Percentiles rank a stretch among this genome's conserved stretches.
phyloP scores from a whole-genome alignment of 2,797 vertebrate genomes.

The Falco rusticolus region DNA sequence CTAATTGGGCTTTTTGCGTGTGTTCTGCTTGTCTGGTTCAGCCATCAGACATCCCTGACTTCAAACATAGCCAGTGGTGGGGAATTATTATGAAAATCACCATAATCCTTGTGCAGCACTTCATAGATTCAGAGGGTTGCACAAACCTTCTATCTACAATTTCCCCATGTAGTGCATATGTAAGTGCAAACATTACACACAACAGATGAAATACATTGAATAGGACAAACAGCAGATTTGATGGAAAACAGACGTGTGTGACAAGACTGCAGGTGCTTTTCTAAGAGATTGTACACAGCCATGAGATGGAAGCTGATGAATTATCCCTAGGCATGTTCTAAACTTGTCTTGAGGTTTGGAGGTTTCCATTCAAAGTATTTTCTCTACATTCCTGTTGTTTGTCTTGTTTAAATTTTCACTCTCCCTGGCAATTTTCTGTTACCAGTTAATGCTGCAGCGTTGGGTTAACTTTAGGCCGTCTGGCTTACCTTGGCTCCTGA shows the following conservation, averaged over 20 bases:
- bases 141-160: background rate
- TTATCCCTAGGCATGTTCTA: background rate
- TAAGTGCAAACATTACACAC: background rate
- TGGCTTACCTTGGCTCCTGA: background rate
- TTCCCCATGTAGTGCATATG: background rate
- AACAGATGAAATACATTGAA: background rate
- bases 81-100: slow-evolving; percentile 48
- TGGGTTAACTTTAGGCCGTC: background rate
- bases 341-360: background rate
- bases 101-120: slow-evolving; percentile 11
- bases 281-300: background rate
- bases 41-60: slow-evolving; percentile 42
- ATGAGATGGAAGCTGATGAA: background rate
- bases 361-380: slow-evolving; percentile 12
- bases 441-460: background rate
- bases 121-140: background rate
- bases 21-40: slow-evolving; percentile 55
- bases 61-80: background rate
- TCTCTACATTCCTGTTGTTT: background rate
- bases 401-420: background rate
- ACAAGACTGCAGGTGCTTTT: background rate
- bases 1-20: slow-evolving; percentile 58
- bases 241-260: background rate
- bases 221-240: slow-evolving; percentile 12
- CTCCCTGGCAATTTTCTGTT: slow-evolving; percentile 7